Evolutionary conservation across 2,888 invertebrate species (phyloP), one percentile per base, ranked within the genome.

Genomic region (Ichneumon xanthorius): DNA sequence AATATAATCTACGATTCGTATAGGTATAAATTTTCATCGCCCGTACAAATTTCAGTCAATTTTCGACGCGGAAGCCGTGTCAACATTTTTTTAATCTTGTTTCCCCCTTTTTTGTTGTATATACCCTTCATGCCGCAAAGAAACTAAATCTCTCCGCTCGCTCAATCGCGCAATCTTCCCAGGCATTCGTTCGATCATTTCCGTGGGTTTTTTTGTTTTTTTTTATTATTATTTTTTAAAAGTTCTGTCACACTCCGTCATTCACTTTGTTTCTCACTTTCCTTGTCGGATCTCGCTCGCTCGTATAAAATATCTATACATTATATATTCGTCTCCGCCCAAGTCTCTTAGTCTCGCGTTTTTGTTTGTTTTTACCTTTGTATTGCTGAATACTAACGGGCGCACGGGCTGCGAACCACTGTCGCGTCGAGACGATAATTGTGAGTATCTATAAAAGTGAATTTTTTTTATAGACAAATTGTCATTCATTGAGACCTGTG

Each of bases 1-100:
- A 80, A 84, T 86, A 79, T 78, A 86, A 75, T 84, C 71, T 82
- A 82, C 72, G 61, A 80, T 87, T 84, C 81, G 58, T 85, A 67
- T 85, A 80, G 82, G 80, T 89, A 89, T 89, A 89, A 89, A 89
- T 88, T 76, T 88, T 89, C 89, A 88, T 89, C 88, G 89, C 84
- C 87, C 84, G 86, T 89, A 88, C 87, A 90, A 90, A 89, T 88
- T 87, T 91, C 90, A 92, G 91, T 92, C 91, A 87, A 88, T 89
- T 87, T 88, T 80, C 82, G 86, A 88, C 83, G 75, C 78, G 84
- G 67, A 61, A 76, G 81, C 61, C 81, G 78, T 63, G 81, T 70
- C 68, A 81, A 68, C 73, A 19, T 77, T 75, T 67, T 26, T 76
- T 80, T 68, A 75, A 37, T 61, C 30, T 58, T 33, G 22, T 63